Evolutionary conservation across 2,888 invertebrate species (phyloP), one percentile per base, ranked within the genome.

Genomic region (Bugulina stolonifera): DNA sequence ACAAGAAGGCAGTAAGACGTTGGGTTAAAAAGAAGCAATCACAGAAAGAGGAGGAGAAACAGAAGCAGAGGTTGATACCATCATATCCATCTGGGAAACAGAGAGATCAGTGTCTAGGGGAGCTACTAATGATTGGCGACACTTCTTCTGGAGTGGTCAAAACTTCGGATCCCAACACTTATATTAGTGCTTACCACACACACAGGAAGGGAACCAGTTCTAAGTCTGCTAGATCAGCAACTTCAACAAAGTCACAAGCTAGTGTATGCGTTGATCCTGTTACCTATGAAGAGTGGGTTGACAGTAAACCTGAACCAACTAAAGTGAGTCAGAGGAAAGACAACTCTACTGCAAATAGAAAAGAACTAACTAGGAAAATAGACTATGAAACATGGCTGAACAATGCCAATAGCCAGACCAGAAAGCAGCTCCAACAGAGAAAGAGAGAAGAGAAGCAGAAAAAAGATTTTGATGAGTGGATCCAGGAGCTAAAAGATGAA

Each of bases 381-480:
- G 64, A 64, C 34, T 64, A 64, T 32, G 29, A 64, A 32, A 64
- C 64, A 29, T 64, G 64, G 64, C 10, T 64, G 32, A 32, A 64
- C 2, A 18, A 10, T 3, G 64, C 64, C 14, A 32, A 22, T n/a
- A 27, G 32, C 5, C 27, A 27, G n/a, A 32, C 32, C 25, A 64
- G n/a, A 14, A 2, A 64, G n/a, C 64, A 64, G 32, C 2, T 29
- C 2, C 10, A 1, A n/a, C 34, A 25, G 32, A 22, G 27, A n/a
- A 64, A 64, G 32, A 64, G 32, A 32, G 64, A 64, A n/a, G 64
- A 64, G 32, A 64, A 64, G 27, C 64, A 64, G 64, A 64, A 64
- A n/a, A 64, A 64, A 64, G 64, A 64, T 14, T 64, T 64, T 64
- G 64, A 64, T 10, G 64, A 64, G 32, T 64, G 64, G 64, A 64